Percentiles rank a stretch among this genome's conserved stretches.
Conservation (phyloP, 2,888 invertebrate species). For the Adelognathus sp. region DNA sequence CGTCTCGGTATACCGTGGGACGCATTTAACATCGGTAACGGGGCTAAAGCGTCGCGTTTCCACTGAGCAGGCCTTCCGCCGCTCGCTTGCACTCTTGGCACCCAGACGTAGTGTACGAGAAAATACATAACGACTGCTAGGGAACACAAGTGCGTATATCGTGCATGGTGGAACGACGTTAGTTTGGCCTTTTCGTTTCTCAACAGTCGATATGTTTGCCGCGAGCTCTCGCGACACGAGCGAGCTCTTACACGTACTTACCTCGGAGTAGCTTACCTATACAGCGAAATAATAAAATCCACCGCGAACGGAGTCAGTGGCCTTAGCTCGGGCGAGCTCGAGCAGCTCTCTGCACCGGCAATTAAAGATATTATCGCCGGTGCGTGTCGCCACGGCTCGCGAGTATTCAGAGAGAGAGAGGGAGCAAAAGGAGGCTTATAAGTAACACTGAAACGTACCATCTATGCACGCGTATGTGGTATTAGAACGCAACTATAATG, state of each 20-base stretch:
- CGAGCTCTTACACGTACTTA: not conserved
- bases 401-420: slow-evolving; percentile 33
- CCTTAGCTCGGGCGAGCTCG: slow-evolving; percentile 46
- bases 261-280: not conserved
- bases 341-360: slow-evolving; percentile 66
- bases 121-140: too few relatives aligned
- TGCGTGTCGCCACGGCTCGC: slow-evolving; percentile 74
- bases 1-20: slow-evolving; percentile 77
- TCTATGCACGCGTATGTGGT: slow-evolving; percentile 6
- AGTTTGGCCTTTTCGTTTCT: too few relatives aligned
- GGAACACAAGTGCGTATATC: too few relatives aligned
- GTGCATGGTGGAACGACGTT: too few relatives aligned
- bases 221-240: slow-evolving; percentile 15
- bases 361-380: slow-evolving; percentile 79
- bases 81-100: not conserved
- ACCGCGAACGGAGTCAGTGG: slow-evolving; percentile 56
- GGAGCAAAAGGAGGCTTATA: slow-evolving; percentile 43
- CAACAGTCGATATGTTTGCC: slow-evolving; percentile 12
- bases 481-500: slow-evolving; percentile 40
- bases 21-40: slow-evolving; percentile 79
- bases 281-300: slow-evolving; percentile 56
- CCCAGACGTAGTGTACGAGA: too few relatives aligned
- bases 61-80: slow-evolving; percentile 44
- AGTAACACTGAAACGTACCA: slow-evolving; percentile 34
- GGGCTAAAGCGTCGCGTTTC: slow-evolving; percentile 70